Evolutionary conservation across 2,113 vertebrate genomes (phyloP).

Genomic region (Physeter macrocephalus): DNA sequence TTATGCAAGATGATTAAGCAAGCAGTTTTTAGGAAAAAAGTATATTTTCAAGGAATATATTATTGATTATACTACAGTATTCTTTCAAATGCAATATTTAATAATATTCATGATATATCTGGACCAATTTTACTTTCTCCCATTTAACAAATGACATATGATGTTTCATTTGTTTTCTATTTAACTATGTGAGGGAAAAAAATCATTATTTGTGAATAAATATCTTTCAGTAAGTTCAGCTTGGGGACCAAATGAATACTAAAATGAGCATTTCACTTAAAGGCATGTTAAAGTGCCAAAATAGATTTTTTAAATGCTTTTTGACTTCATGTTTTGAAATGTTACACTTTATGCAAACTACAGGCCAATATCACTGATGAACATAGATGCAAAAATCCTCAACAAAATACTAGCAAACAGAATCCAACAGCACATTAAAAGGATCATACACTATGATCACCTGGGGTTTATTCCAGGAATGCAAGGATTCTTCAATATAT

Average conservation of each 20-base stretch:
- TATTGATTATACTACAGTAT: neutral
- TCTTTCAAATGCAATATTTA: conserved; percentile 7
- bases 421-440: no score
- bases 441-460: no score
- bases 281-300: neutral
- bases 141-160: neutral
- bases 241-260: neutral
- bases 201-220: neutral
- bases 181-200: neutral
- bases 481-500: no score
- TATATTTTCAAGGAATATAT: neutral
- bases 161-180: neutral
- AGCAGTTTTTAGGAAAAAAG: neutral
- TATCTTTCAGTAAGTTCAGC: neutral
- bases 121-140: neutral
- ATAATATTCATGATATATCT: neutral
- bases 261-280: neutral
- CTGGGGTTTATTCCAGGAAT: no score
- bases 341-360: neutral
- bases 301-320: neutral
- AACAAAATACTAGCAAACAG: no score
- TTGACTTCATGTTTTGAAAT: neutral
- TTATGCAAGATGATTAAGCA: neutral
- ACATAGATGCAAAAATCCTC: no score
- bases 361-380: no score